A percentile compares a stretch with the other conserved stretches of the same genome.
Conservation (phyloP, 2,888 invertebrate genomes). For the Andrena bicolor region DNA sequence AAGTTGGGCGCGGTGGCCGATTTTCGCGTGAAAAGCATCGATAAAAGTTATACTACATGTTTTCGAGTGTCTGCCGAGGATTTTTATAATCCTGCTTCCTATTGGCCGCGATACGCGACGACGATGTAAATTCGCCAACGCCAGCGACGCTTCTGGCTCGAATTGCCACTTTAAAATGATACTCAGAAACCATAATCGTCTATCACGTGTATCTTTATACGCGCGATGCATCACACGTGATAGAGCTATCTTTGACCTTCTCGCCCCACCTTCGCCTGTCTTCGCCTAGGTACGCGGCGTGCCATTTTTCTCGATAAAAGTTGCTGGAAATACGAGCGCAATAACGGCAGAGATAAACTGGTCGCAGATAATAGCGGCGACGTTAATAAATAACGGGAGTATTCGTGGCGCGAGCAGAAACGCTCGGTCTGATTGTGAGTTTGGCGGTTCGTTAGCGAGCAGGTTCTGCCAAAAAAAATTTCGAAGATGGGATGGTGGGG, state of each 20-base stretch:
- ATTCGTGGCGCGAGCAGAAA: background rate
- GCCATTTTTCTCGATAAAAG: constrained; percentile 8
- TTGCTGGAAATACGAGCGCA: constrained; percentile 26
- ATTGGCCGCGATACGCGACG: constrained; percentile 9
- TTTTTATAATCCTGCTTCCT: constrained; percentile 24
- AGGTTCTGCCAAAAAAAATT: too few relatives aligned
- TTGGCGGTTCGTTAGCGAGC: too few relatives aligned
- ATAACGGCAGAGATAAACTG: constrained; percentile 30
- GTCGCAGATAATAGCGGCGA: constrained; percentile 2
- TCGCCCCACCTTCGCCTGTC: constrained; percentile 9
- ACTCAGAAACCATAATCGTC: constrained; percentile 39
- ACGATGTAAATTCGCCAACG: constrained; percentile 48
- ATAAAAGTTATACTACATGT: constrained; percentile 23
- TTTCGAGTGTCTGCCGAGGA: background rate
- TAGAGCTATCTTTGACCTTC: constrained; percentile 40
- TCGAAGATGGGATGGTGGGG: too few relatives aligned
- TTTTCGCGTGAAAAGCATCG: constrained; percentile 13
- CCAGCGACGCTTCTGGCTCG: constrained; percentile 1
- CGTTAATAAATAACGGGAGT: constrained; percentile 35
- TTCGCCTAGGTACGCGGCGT: background rate
- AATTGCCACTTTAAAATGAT: constrained; percentile 43
- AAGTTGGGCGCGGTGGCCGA: background rate
- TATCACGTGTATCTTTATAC: constrained; percentile 47
- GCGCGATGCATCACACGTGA: constrained; percentile 30
- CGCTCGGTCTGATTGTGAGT: too few relatives aligned